These are phyloP conservation scores for Condylura cristata DNA, from an alignment of 2,113 vertebrate genomes.

Conservation along the genomic window DNA sequence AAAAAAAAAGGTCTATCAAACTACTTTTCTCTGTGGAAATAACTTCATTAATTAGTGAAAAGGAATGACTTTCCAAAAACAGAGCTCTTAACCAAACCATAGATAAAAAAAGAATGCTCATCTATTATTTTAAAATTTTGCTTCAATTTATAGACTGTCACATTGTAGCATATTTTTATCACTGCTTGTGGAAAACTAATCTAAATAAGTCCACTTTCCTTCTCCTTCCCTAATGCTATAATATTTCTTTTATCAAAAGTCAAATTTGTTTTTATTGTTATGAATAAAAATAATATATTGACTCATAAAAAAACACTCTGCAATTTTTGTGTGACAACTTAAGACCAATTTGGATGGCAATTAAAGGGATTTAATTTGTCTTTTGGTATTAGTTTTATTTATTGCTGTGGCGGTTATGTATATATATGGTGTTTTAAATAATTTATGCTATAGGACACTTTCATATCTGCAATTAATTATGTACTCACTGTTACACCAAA, in stretches of 20 bases:
- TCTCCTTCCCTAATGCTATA: background rate
- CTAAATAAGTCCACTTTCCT: background rate
- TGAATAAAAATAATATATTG: background rate
- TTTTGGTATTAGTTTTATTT: conserved; percentile 73
- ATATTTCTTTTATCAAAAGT: background rate
- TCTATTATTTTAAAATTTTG: background rate
- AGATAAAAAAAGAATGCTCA: background rate
- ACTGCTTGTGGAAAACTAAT: background rate
- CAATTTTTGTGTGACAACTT: conserved; percentile 6
- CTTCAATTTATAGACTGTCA: background rate
- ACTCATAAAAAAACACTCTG: background rate
- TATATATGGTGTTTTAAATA: conserved; percentile 66
- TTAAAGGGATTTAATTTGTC: conserved; percentile 61
- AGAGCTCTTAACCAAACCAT: background rate
- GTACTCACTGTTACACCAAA: conserved; percentile 62
- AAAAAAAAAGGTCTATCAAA: background rate
- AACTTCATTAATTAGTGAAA: background rate
- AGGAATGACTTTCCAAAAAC: background rate
- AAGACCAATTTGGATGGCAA: conserved; percentile 30
- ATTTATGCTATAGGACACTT: conserved; percentile 65
- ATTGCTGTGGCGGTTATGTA: conserved; percentile 44
- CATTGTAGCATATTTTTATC: background rate
- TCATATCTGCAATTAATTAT: conserved; percentile 81
- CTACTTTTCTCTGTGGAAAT: background rate
- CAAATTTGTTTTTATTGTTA: background rate